Evolutionary conservation across 2,113 vertebrate species (phyloP).

Genomic region (Nothoprocta pentlandii): DNA sequence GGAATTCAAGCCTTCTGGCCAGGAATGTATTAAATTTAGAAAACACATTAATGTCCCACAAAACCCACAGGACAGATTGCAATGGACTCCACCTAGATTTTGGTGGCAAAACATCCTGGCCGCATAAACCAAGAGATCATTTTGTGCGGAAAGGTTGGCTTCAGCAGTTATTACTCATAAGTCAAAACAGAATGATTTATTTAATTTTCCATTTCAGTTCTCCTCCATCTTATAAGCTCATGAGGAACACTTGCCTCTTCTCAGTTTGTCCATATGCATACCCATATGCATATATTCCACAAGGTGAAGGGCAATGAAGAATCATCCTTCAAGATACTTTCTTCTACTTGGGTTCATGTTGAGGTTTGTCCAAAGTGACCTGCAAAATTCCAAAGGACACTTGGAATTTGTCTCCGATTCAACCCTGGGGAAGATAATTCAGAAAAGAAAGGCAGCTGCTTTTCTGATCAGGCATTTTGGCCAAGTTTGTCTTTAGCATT

Average conservation of each 20-base stretch:
- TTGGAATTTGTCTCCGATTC: not conserved
- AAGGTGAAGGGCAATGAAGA: not conserved
- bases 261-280: not conserved
- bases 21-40: constrained; percentile 66
- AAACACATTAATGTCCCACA: constrained; percentile 51
- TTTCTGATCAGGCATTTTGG: not conserved
- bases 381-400: not conserved
- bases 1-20: constrained; percentile 60
- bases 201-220: constrained; percentile 66
- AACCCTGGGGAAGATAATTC: not conserved
- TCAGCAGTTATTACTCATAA: constrained; percentile 70
- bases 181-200: constrained; percentile 73
- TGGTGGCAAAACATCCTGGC: constrained; percentile 69
- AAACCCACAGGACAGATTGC: constrained; percentile 64
- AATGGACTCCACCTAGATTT: constrained; percentile 71
- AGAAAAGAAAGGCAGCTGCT: not conserved
- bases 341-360: not conserved
- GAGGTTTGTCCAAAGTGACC: not conserved
- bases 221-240: constrained; percentile 37
- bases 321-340: not conserved
- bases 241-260: constrained; percentile 30
- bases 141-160: constrained; percentile 42
- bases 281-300: not conserved
- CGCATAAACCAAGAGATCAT: constrained; percentile 40
- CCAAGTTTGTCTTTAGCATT: not conserved